Conservation (phyloP, 2,113 vertebrate genomes). For the Carassius auratus region DNA sequence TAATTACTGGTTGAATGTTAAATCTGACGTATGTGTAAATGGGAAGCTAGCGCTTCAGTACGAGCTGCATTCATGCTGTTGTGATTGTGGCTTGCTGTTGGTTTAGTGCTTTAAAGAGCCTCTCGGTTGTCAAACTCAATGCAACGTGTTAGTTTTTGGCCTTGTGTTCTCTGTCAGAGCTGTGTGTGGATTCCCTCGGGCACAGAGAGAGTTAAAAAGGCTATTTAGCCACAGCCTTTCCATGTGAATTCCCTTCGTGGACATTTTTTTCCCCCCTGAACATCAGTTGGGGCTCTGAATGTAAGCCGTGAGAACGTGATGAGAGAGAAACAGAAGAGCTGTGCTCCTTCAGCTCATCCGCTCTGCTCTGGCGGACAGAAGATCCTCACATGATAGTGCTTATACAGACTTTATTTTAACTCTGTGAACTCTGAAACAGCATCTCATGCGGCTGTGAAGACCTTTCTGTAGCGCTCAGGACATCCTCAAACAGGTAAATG, state of each 20-base stretch:
- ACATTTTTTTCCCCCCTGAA: not conserved
- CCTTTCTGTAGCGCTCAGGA: too few species aligned
- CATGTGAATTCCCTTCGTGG: not conserved
- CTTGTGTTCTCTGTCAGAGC: conserved; percentile 52
- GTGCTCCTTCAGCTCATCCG: not conserved
- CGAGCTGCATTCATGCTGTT: not conserved
- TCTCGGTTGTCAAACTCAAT: conserved; percentile 70
- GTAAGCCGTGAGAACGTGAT: not conserved
- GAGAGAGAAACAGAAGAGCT: not conserved
- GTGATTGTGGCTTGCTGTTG: conserved; percentile 65
- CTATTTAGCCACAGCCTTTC: not conserved
- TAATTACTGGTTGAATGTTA: not conserved
- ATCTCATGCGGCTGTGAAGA: too few species aligned
- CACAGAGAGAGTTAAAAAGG: not conserved
- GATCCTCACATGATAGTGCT: conserved; percentile 71
- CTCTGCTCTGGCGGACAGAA: not conserved
- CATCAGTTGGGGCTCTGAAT: not conserved
- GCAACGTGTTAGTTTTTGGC: conserved; percentile 61
- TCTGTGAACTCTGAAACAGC: too few species aligned
- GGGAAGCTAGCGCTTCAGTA: not conserved
- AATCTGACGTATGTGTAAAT: not conserved
- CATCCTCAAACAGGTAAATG: too few species aligned
- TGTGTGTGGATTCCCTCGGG: conserved; percentile 28
- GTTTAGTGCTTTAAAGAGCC: conserved; percentile 63
- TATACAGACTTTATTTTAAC: too few species aligned